phyloP scores from a whole-genome alignment of 92 coral and sea anemone genomes.

The Zoanthus sociatus region DNA sequence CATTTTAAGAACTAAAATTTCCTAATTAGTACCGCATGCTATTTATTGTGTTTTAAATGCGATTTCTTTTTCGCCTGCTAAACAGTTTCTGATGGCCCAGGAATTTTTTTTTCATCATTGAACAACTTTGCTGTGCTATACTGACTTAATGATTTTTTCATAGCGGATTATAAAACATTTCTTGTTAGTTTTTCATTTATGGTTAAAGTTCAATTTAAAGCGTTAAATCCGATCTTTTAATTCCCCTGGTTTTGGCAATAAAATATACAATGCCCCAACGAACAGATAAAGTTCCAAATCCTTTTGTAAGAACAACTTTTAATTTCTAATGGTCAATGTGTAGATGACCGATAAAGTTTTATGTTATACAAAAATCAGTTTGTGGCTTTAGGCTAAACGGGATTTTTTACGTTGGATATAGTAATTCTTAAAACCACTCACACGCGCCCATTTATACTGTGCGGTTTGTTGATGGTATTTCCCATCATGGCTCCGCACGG shows the following conservation, averaged over 20 bases:
- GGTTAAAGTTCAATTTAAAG: background rate
- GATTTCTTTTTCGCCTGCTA: background rate
- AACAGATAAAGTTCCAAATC: background rate
- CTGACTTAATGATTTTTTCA: background rate
- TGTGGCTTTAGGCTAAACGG: background rate
- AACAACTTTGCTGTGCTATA: background rate
- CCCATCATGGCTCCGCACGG: constrained; percentile 40
- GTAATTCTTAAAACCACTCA: constrained; percentile 26
- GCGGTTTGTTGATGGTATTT: constrained; percentile 31
- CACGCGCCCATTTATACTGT: constrained; percentile 39
- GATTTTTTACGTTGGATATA: background rate
- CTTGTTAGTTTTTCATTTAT: background rate
- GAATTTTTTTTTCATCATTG: background rate
- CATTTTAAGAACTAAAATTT: constrained; percentile 7
- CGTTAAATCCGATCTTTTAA: background rate
- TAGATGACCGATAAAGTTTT: constrained; percentile 23
- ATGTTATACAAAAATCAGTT: background rate
- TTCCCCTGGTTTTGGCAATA: background rate
- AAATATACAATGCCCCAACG: background rate
- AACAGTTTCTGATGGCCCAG: background rate
- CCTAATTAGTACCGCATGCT: background rate
- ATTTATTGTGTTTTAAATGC: background rate
- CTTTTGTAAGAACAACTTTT: constrained; percentile 21
- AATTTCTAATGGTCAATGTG: constrained; percentile 21
- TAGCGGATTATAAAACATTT: background rate